Percentiles rank a stretch among this genome's conserved stretches.
Evolutionary conservation across 2,797 vertebrate species (phyloP).

Genomic region (Acanthopagrus latus): DNA sequence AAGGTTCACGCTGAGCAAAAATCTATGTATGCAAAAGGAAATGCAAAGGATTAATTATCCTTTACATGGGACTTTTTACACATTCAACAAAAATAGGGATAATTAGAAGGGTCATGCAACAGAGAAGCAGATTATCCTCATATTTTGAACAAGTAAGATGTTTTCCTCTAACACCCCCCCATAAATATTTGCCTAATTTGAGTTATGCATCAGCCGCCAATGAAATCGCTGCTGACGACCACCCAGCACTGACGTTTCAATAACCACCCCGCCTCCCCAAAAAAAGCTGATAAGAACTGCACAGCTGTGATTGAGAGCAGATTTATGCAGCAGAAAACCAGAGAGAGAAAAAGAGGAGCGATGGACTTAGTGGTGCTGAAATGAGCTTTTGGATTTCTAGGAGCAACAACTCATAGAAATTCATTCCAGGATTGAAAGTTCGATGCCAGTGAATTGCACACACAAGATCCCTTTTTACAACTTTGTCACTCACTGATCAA

Average conservation of each 20-base stretch:
- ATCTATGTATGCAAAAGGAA: background rate
- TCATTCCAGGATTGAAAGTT: constrained; percentile 36
- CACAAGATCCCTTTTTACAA: constrained; percentile 35
- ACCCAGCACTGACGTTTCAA: constrained; percentile 71
- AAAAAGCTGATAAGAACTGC: constrained; percentile 74
- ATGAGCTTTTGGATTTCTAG: constrained; percentile 74
- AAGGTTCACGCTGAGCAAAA: background rate
- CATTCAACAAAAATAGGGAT: constrained; percentile 27
- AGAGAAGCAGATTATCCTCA: constrained; percentile 26
- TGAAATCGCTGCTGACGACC: constrained; percentile 58
- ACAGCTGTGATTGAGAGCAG: constrained; percentile 68
- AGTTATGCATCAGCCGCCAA: constrained; percentile 63
- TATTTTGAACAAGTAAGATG: constrained; percentile 1
- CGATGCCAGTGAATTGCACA: constrained; percentile 75
- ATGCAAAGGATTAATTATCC: constrained; percentile 30
- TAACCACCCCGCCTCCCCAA: constrained; percentile 60
- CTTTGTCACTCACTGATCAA: constrained; percentile 53
- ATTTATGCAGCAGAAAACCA: constrained; percentile 73
- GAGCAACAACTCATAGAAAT: constrained; percentile 71
- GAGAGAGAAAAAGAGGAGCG: constrained; percentile 65
- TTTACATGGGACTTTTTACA: constrained; percentile 22
- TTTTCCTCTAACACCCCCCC: constrained; percentile 44
- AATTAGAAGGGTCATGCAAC: constrained; percentile 57
- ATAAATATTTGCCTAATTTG: constrained; percentile 59
- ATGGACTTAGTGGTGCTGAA: constrained; percentile 71